Conservation (phyloP, 2,888 invertebrate genomes). For the Phortica okadai region DNA sequence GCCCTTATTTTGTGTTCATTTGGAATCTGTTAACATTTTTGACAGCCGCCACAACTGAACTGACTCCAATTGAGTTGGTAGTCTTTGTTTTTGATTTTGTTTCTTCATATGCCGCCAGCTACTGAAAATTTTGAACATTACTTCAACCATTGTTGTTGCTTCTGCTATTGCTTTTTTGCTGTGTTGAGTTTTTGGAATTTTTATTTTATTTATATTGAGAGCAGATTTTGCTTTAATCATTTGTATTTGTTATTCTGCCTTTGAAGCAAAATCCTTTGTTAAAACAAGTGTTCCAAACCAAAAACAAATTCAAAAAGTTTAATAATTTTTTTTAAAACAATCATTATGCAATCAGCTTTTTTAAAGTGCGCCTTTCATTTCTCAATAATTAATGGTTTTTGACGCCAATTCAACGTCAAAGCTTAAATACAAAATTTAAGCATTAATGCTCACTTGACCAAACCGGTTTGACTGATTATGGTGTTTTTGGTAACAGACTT, state of each 20-base stretch:
- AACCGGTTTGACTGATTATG: neutral
- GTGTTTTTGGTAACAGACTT: neutral
- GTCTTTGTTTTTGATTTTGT: neutral
- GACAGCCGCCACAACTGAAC: conserved; percentile 30
- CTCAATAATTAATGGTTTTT: conserved; percentile 1
- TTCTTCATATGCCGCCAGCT: neutral
- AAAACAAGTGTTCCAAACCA: too few species aligned
- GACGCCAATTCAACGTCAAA: conserved; percentile 1
- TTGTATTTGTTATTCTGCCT: too few species aligned
- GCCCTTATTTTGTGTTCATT: conserved; percentile 50
- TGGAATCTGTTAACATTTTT: conserved; percentile 43
- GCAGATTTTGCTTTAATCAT: too few species aligned
- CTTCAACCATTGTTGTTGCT: neutral
- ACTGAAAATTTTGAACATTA: neutral
- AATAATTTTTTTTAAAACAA: too few species aligned
- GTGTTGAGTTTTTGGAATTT: too few species aligned
- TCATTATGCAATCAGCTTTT: neutral
- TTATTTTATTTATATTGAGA: too few species aligned
- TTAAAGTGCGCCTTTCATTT: conserved; percentile 7
- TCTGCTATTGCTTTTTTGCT: neutral
- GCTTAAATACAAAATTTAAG: neutral
- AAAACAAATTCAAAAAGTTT: too few species aligned
- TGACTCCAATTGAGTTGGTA: neutral
- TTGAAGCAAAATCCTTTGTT: too few species aligned
- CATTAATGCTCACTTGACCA: neutral